phyloP scores from a whole-genome alignment of 2,888 invertebrate genomes.

The Drosophila tanythrix region DNA sequence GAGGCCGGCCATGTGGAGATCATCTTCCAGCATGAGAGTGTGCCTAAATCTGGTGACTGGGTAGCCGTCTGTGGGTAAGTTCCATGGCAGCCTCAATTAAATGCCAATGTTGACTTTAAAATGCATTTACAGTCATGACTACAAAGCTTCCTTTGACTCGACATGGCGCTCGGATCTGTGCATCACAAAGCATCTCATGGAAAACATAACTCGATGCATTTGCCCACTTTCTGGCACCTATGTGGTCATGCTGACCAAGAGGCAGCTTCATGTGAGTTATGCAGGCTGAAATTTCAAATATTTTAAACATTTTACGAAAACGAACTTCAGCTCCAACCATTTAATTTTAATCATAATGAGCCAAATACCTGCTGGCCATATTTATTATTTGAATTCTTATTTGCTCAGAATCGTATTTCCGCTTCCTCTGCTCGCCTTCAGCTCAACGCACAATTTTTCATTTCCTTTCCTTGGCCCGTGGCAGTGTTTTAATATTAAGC shows the following conservation, averaged over 20 bases:
- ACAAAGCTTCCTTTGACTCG: constrained; percentile 86
- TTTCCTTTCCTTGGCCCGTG: constrained; percentile 7
- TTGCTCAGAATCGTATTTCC: background rate
- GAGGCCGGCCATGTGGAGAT: constrained; percentile 85
- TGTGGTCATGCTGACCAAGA: constrained; percentile 87
- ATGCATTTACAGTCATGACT: constrained; percentile 79
- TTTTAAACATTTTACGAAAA: background rate
- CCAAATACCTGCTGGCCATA: constrained; percentile 20
- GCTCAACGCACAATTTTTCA: background rate
- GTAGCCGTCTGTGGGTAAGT: constrained; percentile 84
- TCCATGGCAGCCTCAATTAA: background rate
- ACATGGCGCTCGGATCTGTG: constrained; percentile 88
- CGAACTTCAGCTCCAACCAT: background rate
- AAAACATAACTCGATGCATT: constrained; percentile 87
- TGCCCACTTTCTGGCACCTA: constrained; percentile 88
- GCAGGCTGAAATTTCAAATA: background rate
- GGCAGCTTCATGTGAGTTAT: constrained; percentile 85
- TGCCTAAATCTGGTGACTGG: constrained; percentile 83
- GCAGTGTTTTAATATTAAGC: constrained; percentile 9
- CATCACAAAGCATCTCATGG: constrained; percentile 85
- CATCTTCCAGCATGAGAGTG: constrained; percentile 84
- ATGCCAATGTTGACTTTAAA: background rate
- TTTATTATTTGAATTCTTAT: constrained; percentile 4
- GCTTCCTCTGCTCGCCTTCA: background rate
- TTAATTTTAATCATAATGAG: constrained; percentile 32